Percentiles rank a stretch among this genome's conserved stretches.
Conservation (phyloP, 2,797 vertebrate genomes). For the Hafferia zeledoni region DNA sequence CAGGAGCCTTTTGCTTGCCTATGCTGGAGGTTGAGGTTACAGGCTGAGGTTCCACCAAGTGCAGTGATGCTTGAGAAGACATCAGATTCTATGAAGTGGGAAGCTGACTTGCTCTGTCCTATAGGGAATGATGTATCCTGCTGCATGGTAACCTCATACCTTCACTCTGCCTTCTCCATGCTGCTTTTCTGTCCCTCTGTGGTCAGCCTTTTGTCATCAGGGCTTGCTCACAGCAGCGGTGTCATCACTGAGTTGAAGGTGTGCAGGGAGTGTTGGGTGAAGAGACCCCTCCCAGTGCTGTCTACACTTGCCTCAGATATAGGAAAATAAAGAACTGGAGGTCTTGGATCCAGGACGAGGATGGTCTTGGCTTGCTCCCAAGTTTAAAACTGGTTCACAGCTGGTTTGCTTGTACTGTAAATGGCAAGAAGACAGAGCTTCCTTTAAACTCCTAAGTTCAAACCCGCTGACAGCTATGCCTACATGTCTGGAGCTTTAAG, state of each 20-base stretch:
- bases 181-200: not conserved
- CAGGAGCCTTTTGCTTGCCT: not conserved
- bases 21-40: not conserved
- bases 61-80: not conserved
- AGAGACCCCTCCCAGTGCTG: not conserved
- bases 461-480: not conserved
- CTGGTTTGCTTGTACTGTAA: not conserved
- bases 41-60: not conserved
- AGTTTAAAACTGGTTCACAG: not conserved
- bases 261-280: rapidly evolving
- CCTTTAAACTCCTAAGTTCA: not conserved
- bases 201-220: not conserved
- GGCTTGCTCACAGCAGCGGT: rapidly evolving
- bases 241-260: rapidly evolving
- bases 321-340: not conserved
- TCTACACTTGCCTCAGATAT: not conserved
- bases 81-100: not conserved
- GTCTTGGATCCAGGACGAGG: not conserved
- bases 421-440: not conserved
- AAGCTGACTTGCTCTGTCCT: not conserved
- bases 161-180: not conserved
- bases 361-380: not conserved
- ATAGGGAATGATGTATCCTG: not conserved
- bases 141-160: not conserved
- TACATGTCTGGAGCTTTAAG: not conserved